Conservation (phyloP, 2,113 vertebrate genomes). For the Silurus asotus region DNA sequence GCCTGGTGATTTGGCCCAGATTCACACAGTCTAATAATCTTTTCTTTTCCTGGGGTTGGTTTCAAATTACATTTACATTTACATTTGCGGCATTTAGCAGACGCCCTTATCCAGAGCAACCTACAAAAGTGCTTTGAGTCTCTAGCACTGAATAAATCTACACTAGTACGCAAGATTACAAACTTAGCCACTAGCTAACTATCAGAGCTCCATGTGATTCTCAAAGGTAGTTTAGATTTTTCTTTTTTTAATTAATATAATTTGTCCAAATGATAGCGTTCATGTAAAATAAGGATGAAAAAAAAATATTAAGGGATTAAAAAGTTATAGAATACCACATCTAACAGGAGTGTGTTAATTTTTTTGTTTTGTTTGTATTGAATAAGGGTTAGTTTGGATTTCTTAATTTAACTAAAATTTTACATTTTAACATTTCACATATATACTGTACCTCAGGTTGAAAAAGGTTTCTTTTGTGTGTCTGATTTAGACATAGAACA, state of each 20-base stretch:
- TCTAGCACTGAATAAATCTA: constrained; percentile 13
- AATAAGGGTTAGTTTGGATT: neutral
- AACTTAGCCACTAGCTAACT: too few relatives aligned
- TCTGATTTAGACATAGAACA: neutral
- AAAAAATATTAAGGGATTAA: too few relatives aligned
- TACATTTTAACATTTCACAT: neutral
- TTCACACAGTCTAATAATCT: constrained; percentile 45
- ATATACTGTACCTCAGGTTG: neutral
- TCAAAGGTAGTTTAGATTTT: neutral
- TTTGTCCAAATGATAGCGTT: neutral
- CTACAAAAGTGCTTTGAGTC: neutral
- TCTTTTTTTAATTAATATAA: neutral
- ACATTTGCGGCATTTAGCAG: too few relatives aligned
- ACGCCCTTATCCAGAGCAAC: too few relatives aligned
- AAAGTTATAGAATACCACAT: neutral
- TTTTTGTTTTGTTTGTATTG: neutral
- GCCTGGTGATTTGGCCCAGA: constrained; percentile 46
- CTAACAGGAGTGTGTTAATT: neutral
- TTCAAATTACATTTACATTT: constrained; percentile 2
- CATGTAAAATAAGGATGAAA: too few relatives aligned
- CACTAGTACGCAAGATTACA: too few relatives aligned
- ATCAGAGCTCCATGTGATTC: neutral
- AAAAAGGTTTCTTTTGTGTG: neutral
- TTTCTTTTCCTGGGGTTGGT: constrained; percentile 15
- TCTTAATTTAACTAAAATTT: neutral